phyloP scores from a whole-genome alignment of 23 tunicate species.

The Phallusia fumigata region DNA sequence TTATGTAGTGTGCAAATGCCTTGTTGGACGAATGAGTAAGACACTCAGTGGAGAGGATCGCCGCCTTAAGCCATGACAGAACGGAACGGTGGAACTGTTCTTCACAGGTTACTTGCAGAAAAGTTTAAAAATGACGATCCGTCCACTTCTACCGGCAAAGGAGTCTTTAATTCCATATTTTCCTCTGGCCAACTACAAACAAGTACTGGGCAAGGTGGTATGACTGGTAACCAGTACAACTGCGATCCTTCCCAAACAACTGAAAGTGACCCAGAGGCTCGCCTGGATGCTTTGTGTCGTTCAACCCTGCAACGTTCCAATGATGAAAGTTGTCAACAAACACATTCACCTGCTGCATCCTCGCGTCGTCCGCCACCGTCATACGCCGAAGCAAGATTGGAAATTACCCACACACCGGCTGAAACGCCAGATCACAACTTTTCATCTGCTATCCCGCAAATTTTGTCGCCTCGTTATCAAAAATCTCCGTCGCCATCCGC shows the following conservation, averaged over 20 bases:
- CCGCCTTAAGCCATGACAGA: too few species aligned
- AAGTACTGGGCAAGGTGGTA: not conserved
- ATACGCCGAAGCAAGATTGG: constrained; percentile 24
- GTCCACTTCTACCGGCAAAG: not conserved
- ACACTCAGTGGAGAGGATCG: too few species aligned
- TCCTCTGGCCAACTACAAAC: not conserved
- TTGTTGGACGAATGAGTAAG: too few species aligned
- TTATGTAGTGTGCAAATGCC: too few species aligned
- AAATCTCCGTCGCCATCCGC: not conserved
- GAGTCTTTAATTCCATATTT: not conserved
- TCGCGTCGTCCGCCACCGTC: constrained; percentile 21
- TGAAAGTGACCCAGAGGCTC: constrained; percentile 31
- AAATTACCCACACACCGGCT: not conserved
- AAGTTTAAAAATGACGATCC: not conserved
- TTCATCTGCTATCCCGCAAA: not conserved
- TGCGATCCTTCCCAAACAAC: not conserved
- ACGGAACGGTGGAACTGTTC: constrained; percentile 9
- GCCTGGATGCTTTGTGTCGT: constrained; percentile 53
- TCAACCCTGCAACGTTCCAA: constrained; percentile 23
- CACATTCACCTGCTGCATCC: not conserved
- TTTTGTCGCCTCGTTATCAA: constrained; percentile 7
- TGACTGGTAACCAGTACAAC: not conserved
- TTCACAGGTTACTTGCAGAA: constrained; percentile 44
- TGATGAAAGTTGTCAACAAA: not conserved
- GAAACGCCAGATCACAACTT: not conserved